Evolutionary conservation across 2,113 vertebrate genomes (phyloP).

Genomic region (Hassar affinis): DNA sequence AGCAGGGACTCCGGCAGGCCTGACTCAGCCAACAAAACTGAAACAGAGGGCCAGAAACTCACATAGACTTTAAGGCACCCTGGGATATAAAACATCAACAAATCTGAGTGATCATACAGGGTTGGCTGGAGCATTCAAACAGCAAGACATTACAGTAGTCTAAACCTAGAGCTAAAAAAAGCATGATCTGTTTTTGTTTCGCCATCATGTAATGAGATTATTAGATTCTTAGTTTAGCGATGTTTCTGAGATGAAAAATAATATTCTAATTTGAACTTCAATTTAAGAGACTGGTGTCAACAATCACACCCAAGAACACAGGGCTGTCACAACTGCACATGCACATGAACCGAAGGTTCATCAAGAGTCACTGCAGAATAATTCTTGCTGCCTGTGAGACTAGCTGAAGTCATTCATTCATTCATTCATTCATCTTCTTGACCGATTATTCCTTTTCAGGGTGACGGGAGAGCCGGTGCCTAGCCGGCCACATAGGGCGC

Average conservation of each 20-base stretch:
- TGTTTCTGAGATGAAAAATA: no score
- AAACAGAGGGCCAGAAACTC: background rate
- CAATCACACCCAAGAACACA: background rate
- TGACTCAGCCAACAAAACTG: background rate
- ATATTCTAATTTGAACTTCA: background rate
- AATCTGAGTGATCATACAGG: background rate
- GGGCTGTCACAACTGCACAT: background rate
- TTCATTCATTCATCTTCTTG: no score
- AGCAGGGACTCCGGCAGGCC: background rate
- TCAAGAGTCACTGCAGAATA: background rate
- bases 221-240: no score
- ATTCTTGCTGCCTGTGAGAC: background rate
- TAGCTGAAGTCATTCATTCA: no score
- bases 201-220: no score
- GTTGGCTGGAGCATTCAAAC: background rate
- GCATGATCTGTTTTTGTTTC: background rate
- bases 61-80: background rate
- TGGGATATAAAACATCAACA: background rate
- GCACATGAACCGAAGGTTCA: background rate
- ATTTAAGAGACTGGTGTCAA: background rate
- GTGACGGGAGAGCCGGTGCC: no score
- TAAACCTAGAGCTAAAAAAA: background rate
- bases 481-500: no score
- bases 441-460: no score
- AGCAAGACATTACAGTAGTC: background rate